Conservation (phyloP, 2,797 vertebrate species). For the Rhinichthys osculus region DNA sequence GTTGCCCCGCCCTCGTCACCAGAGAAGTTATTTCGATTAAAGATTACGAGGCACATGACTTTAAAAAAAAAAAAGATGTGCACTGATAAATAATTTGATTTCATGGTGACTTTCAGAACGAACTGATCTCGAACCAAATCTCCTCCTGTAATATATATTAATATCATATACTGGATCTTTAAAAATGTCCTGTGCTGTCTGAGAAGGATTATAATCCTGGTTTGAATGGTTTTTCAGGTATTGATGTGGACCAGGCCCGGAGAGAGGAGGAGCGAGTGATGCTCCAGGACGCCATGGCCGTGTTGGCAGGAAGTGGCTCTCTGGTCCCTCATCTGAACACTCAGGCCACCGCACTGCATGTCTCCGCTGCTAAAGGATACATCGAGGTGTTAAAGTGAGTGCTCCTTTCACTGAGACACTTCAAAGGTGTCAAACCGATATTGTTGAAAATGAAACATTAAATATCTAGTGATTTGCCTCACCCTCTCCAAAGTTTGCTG, state of each 20-base stretch:
- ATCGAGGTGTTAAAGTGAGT: conserved; percentile 87
- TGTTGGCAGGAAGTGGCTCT: conserved; percentile 73
- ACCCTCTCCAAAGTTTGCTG: too few relatives aligned
- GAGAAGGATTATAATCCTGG: background rate
- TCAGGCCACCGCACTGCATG: conserved; percentile 83
- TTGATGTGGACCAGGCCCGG: conserved; percentile 83
- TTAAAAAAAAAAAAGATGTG: too few relatives aligned
- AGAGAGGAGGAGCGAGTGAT: conserved; percentile 85
- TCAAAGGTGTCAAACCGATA: too few relatives aligned
- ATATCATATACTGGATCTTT: background rate
- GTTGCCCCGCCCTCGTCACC: too few relatives aligned
- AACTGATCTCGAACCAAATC: background rate
- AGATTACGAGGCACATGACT: too few relatives aligned
- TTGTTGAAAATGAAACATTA: too few relatives aligned
- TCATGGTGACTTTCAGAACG: background rate
- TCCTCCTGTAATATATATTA: background rate
- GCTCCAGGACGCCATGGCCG: conserved; percentile 80
- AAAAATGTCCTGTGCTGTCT: background rate
- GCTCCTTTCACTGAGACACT: too few relatives aligned
- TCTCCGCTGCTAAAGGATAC: conserved; percentile 86
- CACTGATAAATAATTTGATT: too few relatives aligned
- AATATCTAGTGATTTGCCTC: too few relatives aligned
- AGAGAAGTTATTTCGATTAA: too few relatives aligned
- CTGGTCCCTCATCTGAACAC: conserved; percentile 83
- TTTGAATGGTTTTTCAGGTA: conserved; percentile 68